phyloP scores from a whole-genome alignment of 2,113 vertebrate genomes.

The Melospiza melodia region DNA sequence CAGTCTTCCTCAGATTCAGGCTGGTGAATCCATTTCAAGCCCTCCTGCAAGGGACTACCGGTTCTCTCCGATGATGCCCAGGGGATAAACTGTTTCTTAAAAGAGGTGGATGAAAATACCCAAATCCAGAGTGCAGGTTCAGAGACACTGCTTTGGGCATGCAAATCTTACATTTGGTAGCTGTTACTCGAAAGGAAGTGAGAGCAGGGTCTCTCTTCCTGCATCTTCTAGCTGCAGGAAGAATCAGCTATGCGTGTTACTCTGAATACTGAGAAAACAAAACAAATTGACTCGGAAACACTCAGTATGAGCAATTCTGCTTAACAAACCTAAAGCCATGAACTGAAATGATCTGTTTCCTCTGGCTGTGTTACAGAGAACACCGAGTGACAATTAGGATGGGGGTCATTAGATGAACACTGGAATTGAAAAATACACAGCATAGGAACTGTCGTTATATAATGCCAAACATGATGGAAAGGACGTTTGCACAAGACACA shows the following conservation, averaged over 20 bases:
- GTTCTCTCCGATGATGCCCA: neutral
- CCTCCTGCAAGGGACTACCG: neutral
- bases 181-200: conserved; percentile 36
- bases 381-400: neutral
- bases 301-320: neutral
- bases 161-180: neutral
- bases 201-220: conserved; percentile 51
- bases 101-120: neutral
- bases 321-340: neutral
- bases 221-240: conserved; percentile 43
- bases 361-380: neutral
- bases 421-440: neutral
- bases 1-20: neutral
- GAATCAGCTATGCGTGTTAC: conserved; percentile 9
- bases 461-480: neutral
- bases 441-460: neutral
- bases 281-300: conserved; percentile 38
- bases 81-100: neutral
- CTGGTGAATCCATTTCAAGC: neutral
- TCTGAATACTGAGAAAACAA: conserved; percentile 40
- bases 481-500: neutral
- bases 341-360: conserved; percentile 21
- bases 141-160: neutral
- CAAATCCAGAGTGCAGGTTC: neutral
- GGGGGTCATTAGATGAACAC: neutral